Percentiles rank a stretch among this genome's conserved stretches.
phyloP scores from a whole-genome alignment of 2,888 invertebrate genomes.

The Limnephilus rhombicus region DNA sequence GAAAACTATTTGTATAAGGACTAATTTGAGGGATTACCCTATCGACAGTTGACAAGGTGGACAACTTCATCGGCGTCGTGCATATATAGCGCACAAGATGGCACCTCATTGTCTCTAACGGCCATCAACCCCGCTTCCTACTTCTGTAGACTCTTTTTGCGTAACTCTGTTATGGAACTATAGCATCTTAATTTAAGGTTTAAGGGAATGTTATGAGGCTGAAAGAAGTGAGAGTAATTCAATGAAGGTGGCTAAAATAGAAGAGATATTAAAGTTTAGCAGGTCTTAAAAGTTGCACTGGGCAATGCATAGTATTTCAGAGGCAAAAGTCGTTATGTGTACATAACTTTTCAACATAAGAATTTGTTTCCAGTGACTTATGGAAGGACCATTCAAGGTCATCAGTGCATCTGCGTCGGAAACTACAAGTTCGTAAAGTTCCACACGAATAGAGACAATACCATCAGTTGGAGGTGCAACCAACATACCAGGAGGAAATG shows the following conservation, averaged over 20 bases:
- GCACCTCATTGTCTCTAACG: no score
- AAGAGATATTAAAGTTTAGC: neutral
- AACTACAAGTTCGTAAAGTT: slow-evolving; percentile 37
- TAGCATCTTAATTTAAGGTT: no score
- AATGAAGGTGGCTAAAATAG: neutral
- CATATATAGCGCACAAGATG: no score
- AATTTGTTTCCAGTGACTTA: slow-evolving; percentile 28
- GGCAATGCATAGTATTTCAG: neutral
- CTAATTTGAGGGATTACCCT: no score
- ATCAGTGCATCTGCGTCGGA: slow-evolving; percentile 45
- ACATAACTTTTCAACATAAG: neutral
- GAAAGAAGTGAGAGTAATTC: neutral
- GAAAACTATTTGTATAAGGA: no score
- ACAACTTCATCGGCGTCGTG: no score
- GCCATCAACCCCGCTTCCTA: no score
- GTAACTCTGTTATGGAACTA: no score
- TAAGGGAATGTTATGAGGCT: no score
- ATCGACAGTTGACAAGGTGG: no score
- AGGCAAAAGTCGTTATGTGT: neutral
- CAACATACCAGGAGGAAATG: slow-evolving; percentile 43
- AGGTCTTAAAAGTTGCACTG: no score
- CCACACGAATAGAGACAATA: slow-evolving; percentile 7
- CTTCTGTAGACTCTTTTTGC: no score
- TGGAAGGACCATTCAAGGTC: slow-evolving; percentile 40
- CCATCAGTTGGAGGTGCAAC: slow-evolving; percentile 54